phyloP scores from a whole-genome alignment of 2,113 vertebrate species.

The Tupaia chinensis region DNA sequence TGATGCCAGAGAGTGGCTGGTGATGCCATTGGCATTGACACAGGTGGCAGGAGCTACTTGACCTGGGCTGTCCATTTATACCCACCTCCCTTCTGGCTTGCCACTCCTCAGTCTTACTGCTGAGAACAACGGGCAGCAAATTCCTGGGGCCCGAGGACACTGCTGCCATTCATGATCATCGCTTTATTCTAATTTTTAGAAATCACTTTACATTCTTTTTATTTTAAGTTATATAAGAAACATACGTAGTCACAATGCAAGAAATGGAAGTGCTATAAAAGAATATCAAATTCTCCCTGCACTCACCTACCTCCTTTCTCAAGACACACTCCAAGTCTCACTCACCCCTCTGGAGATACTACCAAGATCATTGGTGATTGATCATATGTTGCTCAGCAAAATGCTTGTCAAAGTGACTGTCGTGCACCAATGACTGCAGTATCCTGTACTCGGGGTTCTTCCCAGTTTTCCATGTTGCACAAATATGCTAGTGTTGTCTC shows the following conservation, averaged over 20 bases:
- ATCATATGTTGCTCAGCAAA: background rate
- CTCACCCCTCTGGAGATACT: rapidly evolving
- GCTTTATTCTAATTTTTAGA: background rate
- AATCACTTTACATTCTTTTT: background rate
- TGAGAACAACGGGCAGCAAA: background rate
- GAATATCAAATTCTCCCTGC: background rate
- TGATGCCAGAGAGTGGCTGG: background rate
- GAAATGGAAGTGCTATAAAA: background rate
- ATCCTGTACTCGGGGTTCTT: background rate
- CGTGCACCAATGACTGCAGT: background rate
- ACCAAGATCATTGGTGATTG: background rate
- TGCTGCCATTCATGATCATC: background rate
- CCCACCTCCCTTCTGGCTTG: rapidly evolving
- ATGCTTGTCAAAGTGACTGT: background rate
- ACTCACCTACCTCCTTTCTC: background rate
- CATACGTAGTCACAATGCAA: background rate
- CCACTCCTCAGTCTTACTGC: background rate
- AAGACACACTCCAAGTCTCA: background rate
- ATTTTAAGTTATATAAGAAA: background rate
- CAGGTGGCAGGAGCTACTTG: background rate
- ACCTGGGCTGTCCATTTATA: background rate
- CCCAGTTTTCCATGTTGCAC: background rate
- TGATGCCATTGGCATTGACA: background rate
- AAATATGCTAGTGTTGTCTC: background rate
- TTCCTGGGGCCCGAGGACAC: background rate